Evolutionary conservation across 37 sponge, comb jelly and placozoan species (phyloP), one percentile per base, ranked within the genome.

Genomic region (Ephydatia muelleri): DNA sequence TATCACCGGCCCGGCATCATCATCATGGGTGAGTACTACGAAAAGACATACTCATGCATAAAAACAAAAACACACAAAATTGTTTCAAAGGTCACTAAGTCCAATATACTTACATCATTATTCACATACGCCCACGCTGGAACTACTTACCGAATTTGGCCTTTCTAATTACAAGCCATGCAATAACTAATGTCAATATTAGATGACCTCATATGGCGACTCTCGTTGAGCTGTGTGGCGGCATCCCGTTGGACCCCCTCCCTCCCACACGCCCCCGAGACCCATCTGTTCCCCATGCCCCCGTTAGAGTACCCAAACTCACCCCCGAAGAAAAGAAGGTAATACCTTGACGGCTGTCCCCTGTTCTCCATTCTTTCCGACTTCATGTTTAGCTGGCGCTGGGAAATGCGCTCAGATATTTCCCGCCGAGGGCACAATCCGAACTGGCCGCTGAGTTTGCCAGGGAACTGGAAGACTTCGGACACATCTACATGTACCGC

Each of bases 401-500:
- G 25, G 70, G 83, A 30, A 98, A 98, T 87, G 93, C 99, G 23
- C 90, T 98, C 43, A 89, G 93, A 33, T 98, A 98, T 76, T 98
- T 98, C 37, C 99, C 99, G 23, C 21, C 88, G 13, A 29, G 40
- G 31, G 74, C 80, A 37, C 99, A 98, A 77, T 12, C 76, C 16
- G 77, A 49, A 13, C 80, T 98, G 72, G 95, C 95, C 3, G 49
- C 86, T 23, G 99, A 98, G 78, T 98, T 98, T 84, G 92, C 95
- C n/a, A 75, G 72, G 65, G 99, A 98, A 73, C 88, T 98, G 75
- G 76, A 72, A 26, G 82, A 88, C 2, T 94, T 90, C 72, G 99
- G 99, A 33, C 99, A 98, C 80, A 98, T 98, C 70, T 98, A 98
- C 84, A 98, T 98, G 99, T 98, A 98, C 79, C 83, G 97, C 1